phyloP scores from a whole-genome alignment of 1,140 invertebrate species.

The Drosophila tsacasi region DNA sequence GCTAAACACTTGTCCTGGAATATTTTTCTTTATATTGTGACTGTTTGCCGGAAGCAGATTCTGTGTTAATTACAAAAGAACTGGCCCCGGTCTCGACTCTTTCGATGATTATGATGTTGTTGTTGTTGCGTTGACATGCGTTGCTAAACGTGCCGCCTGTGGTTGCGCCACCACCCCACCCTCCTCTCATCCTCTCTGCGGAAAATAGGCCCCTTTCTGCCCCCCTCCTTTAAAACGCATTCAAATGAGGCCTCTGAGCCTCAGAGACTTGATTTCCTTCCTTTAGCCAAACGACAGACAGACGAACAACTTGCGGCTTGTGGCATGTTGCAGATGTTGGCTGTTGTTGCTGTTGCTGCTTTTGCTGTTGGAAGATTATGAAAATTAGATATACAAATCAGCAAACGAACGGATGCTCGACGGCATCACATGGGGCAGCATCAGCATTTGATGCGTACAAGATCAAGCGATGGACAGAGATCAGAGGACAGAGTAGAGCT shows the following conservation, averaged over 20 bases:
- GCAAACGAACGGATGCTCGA: conserved; percentile 77
- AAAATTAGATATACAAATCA: conserved; percentile 85
- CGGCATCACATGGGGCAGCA: conserved; percentile 61
- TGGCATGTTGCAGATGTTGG: conserved; percentile 52
- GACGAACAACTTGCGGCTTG: conserved; percentile 49
- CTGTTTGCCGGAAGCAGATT: conserved; percentile 74
- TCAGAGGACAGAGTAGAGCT: neutral
- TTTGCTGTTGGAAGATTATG: conserved; percentile 71
- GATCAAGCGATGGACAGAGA: conserved; percentile 50
- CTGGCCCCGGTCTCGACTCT: conserved; percentile 23
- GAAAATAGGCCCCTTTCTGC: neutral
- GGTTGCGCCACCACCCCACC: neutral
- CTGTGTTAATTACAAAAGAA: conserved; percentile 79
- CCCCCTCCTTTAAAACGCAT: conserved; percentile 50
- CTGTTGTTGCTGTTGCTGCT: conserved; percentile 11
- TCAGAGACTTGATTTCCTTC: conserved; percentile 74
- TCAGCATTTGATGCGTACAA: conserved; percentile 67
- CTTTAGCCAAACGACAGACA: conserved; percentile 34
- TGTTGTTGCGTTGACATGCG: conserved; percentile 77
- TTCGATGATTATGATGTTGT: conserved; percentile 56
- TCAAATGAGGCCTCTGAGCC: conserved; percentile 68
- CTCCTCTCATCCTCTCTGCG: neutral
- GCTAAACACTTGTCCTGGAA: neutral
- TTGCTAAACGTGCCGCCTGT: conserved; percentile 78
- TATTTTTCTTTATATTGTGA: conserved; percentile 10